Evolutionary conservation across 2,888 invertebrate genomes (phyloP), one percentile per base, ranked within the genome.

Genomic region (Taenaris catops): DNA sequence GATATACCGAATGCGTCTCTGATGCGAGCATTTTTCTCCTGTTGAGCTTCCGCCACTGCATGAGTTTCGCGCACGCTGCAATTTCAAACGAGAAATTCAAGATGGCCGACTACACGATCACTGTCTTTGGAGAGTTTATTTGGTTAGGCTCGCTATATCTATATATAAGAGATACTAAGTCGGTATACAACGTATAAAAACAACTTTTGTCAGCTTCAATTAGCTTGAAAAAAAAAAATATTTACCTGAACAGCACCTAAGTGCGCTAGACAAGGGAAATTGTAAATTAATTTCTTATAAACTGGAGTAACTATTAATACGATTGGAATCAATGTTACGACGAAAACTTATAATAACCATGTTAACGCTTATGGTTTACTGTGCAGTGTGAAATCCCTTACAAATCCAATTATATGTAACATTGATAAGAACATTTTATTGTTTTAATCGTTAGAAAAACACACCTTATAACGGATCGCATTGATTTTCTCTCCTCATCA

Each of bases 1-100:
- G 96, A 94, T 53, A 99, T 96, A 37, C 98, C 97, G 74, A 98
- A 98, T 2, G 98, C 98, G 70, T 96, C 95, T 34, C 97, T 92
- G 42, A 98, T 88, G 36, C 94, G 92, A 1, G 95, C 95, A 89
- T 98, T 98, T 81, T 98, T 98, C 76, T 96, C 95, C 63, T 96
- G 95, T 71, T 97, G 97, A 10, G 98, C 97, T 73, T 96, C 96
- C 1, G 98, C 98, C 48, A 97, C 92, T 75, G 97, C 96, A 87
- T 99, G 98, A 25, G 97, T 97, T 70, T 97, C 98, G 44, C 95
- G 95, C 44, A 96, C 96, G 80, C 96, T 96, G 86, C 20, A 41
- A 41, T 46, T 41, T 20, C 34, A 29, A 34, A 25, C 19, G 34
- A n/a, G n/a, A 34, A 25, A 35, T 45, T 46, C 41, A 53, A 50